Percentiles rank a stretch among this genome's conserved stretches.
Conservation (phyloP, 2,797 vertebrate species). For the Notoglanidium macrostoma region DNA sequence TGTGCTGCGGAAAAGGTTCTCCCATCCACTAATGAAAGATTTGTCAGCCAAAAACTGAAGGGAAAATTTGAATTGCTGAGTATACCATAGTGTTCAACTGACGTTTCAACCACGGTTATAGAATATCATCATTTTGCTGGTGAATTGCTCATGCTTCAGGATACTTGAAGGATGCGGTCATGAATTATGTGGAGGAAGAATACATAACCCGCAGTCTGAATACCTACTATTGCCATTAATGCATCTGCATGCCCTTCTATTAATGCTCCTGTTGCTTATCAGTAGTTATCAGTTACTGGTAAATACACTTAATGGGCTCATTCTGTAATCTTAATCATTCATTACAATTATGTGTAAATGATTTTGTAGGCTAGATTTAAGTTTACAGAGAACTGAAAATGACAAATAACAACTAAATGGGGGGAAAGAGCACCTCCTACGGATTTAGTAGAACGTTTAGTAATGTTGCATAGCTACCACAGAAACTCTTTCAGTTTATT, state of each 20-base stretch:
- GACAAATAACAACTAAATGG: background rate
- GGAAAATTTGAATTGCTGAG: constrained; percentile 12
- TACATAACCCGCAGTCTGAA: background rate
- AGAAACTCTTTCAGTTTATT: background rate
- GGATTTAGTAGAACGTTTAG: background rate
- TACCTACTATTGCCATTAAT: background rate
- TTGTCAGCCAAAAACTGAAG: constrained; percentile 23
- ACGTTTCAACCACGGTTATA: constrained; percentile 6
- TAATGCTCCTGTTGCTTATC: background rate
- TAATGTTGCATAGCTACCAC: background rate
- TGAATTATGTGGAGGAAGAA: constrained; percentile 28
- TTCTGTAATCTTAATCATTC: background rate
- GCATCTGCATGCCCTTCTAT: background rate
- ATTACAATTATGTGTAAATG: background rate
- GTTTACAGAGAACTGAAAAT: background rate
- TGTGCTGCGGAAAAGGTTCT: constrained; percentile 52
- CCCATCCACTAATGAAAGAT: constrained; percentile 49
- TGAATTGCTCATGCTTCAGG: constrained; percentile 8
- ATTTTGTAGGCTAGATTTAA: background rate
- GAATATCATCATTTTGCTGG: background rate
- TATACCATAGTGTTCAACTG: constrained; percentile 6
- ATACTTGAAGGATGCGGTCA: constrained; percentile 19
- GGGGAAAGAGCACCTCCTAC: too few species aligned
- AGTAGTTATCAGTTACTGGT: background rate
- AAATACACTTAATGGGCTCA: background rate